phyloP scores from a whole-genome alignment of 2,888 invertebrate species.

The Ectemnius continuus region DNA sequence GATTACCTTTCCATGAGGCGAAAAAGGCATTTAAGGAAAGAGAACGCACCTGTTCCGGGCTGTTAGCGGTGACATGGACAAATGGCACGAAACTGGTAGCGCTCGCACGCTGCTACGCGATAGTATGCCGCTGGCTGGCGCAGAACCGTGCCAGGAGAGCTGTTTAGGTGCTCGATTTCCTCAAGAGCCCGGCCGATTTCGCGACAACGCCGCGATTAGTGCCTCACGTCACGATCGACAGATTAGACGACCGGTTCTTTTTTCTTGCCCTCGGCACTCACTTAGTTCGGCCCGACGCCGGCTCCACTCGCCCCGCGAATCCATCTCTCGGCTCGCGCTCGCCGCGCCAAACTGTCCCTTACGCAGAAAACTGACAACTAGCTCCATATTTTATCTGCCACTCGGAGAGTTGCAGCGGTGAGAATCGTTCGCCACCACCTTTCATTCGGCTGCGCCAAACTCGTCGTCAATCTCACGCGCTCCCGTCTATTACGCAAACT shows the following conservation, averaged over 20 bases:
- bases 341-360: conserved; percentile 14
- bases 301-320: conserved; percentile 11
- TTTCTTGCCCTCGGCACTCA: conserved; percentile 22
- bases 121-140: neutral
- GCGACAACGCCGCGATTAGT: conserved; percentile 1
- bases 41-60: conserved; percentile 20
- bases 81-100: conserved; percentile 30
- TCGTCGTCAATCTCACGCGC: conserved; percentile 46
- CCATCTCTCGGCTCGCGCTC: conserved; percentile 10
- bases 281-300: conserved; percentile 35
- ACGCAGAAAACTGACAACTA: conserved; percentile 15
- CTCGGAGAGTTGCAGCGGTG: conserved; percentile 9
- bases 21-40: conserved; percentile 8
- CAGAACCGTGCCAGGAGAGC: conserved; percentile 20
- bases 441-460: conserved; percentile 25
- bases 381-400: conserved; percentile 13
- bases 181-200: conserved; percentile 30
- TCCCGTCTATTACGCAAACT: conserved; percentile 46
- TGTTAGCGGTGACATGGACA: conserved; percentile 15
- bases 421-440: conserved; percentile 8
- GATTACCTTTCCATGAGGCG: neutral
- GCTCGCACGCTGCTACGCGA: conserved; percentile 21
- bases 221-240: conserved; percentile 4
- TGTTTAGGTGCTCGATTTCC: conserved; percentile 46
- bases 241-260: conserved; percentile 4